Percentiles rank a stretch among this genome's conserved stretches.
phyloP scores from a whole-genome alignment of 2,113 vertebrate species.

The Procapra przewalskii region DNA sequence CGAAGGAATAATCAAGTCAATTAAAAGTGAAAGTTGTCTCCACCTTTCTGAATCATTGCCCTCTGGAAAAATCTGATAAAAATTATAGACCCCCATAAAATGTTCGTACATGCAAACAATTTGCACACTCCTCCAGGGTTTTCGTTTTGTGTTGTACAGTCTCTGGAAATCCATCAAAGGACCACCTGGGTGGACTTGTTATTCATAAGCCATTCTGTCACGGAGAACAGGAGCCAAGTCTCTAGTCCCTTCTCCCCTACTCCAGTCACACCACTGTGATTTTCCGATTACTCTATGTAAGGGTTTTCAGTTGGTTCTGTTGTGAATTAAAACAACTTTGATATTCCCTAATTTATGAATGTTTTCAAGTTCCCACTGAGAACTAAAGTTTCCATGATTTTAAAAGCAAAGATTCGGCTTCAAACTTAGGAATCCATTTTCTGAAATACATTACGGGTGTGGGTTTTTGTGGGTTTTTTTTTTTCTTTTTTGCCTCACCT shows the following conservation, averaged over 20 bases:
- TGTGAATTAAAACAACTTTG: not conserved
- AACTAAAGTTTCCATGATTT: not conserved
- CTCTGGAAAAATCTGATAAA: not conserved
- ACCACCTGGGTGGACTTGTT: not conserved
- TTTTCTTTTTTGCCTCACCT: not conserved
- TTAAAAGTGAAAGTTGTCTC: not conserved
- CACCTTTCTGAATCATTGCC: not conserved
- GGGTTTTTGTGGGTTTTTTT: not conserved
- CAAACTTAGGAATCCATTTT: not conserved
- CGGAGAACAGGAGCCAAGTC: too few species aligned
- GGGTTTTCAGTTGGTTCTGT: not conserved
- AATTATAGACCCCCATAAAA: not conserved
- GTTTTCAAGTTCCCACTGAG: conserved; percentile 4
- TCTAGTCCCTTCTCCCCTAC: not conserved
- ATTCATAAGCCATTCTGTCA: not conserved
- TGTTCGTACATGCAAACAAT: not conserved
- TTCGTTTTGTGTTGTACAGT: not conserved
- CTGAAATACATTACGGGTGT: not conserved
- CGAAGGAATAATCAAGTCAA: not conserved
- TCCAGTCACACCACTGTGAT: not conserved
- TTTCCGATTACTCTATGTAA: not conserved
- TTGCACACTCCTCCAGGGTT: not conserved
- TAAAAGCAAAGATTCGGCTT: not conserved
- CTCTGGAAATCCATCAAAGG: not conserved
- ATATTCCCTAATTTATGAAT: not conserved